phyloP scores from a whole-genome alignment of 1,140 invertebrate genomes.

The Protaetia brevitarsis region DNA sequence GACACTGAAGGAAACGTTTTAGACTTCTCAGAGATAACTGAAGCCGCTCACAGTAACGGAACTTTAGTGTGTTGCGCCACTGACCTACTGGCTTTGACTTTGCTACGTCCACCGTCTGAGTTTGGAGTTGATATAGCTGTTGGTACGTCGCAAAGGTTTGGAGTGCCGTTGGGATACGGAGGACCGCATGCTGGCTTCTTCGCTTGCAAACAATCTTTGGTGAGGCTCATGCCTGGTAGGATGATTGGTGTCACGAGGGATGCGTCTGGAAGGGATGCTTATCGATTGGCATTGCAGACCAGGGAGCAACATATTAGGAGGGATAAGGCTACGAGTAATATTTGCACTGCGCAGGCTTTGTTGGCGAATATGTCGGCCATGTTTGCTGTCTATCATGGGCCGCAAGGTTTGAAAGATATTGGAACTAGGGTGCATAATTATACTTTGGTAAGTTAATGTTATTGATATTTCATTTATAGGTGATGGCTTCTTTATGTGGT shows the following conservation, averaged over 20 bases:
- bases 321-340: conserved; percentile 98
- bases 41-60: conserved; percentile 84
- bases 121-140: conserved; percentile 92
- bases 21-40: conserved; percentile 76
- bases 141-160: conserved; percentile 93
- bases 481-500: no score
- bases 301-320: conserved; percentile 97
- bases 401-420: conserved; percentile 85
- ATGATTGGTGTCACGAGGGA: conserved; percentile 88
- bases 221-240: conserved; percentile 92
- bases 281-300: conserved; percentile 93
- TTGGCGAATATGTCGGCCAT: conserved; percentile 97
- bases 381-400: conserved; percentile 98
- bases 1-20: conserved; percentile 89
- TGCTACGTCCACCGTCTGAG: conserved; percentile 89
- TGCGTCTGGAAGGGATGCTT: conserved; percentile 82
- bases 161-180: conserved; percentile 83
- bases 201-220: conserved; percentile 79
- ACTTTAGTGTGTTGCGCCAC: conserved; percentile 87
- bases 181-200: conserved; percentile 93
- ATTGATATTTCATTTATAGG: no score
- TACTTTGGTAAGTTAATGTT: conserved; percentile 71
- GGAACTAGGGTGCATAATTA: conserved; percentile 84
- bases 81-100: conserved; percentile 82
- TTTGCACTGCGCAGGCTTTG: conserved; percentile 97